A percentile compares a stretch with the other conserved stretches of the same genome.
Conservation (phyloP, 2,888 invertebrate species). For the Ceriagrion tenellum region DNA sequence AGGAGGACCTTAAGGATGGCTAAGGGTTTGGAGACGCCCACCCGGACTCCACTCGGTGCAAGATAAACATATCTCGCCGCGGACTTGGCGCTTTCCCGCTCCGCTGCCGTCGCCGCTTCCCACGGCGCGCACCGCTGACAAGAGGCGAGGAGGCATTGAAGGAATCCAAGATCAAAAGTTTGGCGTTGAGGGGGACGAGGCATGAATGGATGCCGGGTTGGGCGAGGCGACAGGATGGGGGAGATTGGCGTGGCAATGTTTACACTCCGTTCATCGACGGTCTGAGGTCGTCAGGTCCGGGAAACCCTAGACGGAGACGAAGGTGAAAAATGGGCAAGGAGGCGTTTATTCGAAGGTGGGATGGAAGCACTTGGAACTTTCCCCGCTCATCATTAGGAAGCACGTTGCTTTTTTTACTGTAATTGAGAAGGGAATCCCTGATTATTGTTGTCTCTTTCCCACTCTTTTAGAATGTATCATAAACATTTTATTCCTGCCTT, state of each 20-base stretch:
- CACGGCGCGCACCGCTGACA: background rate
- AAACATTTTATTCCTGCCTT: no score
- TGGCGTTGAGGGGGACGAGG: background rate
- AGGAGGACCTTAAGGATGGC: background rate
- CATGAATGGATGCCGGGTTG: background rate
- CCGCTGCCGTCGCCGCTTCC: background rate
- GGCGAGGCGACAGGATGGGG: background rate
- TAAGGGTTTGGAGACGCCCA: background rate
- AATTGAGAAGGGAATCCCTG: no score
- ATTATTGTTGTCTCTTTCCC: no score
- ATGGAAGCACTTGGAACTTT: background rate
- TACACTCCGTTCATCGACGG: background rate
- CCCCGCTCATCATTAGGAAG: background rate
- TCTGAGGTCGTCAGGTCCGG: background rate
- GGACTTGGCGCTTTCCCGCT: background rate
- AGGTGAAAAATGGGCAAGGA: background rate
- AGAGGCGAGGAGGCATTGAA: background rate
- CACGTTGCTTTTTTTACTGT: background rate
- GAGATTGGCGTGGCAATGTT: background rate
- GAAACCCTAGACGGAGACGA: background rate
- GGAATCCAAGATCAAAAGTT: background rate
- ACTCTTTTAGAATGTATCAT: no score
- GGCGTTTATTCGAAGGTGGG: background rate
- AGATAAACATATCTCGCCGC: background rate
- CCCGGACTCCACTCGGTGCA: background rate